Evolutionary conservation across 1,140 invertebrate species (phyloP), one percentile per base, ranked within the genome.

Genomic region (Drosophila santomea): DNA sequence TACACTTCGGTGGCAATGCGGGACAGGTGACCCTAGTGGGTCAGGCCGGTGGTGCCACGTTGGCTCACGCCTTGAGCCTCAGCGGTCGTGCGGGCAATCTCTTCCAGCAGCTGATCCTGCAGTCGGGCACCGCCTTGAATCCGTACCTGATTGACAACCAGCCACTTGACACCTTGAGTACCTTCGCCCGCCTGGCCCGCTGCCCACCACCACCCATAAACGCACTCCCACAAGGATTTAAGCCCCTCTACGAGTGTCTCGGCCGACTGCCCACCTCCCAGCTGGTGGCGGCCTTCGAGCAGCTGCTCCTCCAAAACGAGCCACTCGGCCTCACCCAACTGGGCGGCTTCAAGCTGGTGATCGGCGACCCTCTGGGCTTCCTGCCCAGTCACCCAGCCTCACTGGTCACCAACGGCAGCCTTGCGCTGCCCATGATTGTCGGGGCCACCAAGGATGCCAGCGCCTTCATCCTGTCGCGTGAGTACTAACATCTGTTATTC

Each of bases 1-100:
- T 91, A 12, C 69, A 90, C 57, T 96, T 96, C 75, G 95, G 95
- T 14, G 96, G 96, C 2, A 93, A 95, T 85, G 93, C 94, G 0
- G 76, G 93, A 20, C 93, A 94, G 66, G 94, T 96, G 5, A 94
- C 94, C 0, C 60, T 95, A 4, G 93, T 92, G 1, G 95, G 95
- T 0, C 94, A 95, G 78, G 94, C 94, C 44, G 94, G 94, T 14
- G 95, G 95, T 0, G 94, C 93, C 6, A 92, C 91, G 0, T 62
- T 93, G n/a, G 93, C 92, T 0, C 93, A 94, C 63, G 60, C 93
- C 2, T 76, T 94, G 0, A 92, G 93, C 8, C 60, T 94, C 17
- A 93, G 91, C 90, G 43, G 85, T 1, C 51, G 74, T 15, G 68
- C 84, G 1, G 43, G 71, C 12, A 72, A 77, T 23, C 54, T 91